These are phyloP conservation scores for Amorpha juglandis DNA, from an alignment of 2,888 invertebrate species.

Conservation along the genomic window DNA sequence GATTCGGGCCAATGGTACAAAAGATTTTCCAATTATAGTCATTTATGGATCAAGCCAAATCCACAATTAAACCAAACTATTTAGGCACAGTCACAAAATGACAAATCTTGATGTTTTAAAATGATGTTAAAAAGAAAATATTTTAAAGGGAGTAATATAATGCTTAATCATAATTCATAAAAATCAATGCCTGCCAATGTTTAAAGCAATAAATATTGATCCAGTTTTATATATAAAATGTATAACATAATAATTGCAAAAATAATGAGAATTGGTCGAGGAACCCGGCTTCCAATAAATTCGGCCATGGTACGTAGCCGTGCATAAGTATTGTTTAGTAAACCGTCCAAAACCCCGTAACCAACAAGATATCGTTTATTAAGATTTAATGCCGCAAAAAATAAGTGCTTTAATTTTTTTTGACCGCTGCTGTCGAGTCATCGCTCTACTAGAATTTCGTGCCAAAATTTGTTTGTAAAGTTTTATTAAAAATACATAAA, in stretches of 20 bases:
- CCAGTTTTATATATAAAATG: neutral
- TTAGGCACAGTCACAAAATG: too few species aligned
- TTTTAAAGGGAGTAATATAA: too few species aligned
- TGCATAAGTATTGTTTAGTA: conserved; percentile 16
- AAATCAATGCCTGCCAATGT: too few species aligned
- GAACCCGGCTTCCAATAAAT: neutral
- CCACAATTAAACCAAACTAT: too few species aligned
- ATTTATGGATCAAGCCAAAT: too few species aligned
- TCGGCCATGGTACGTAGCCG: neutral
- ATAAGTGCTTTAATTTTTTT: neutral
- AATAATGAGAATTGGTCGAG: neutral
- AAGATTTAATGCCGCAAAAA: conserved; percentile 19
- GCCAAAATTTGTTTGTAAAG: too few species aligned
- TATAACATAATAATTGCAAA: neutral
- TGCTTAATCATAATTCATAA: too few species aligned
- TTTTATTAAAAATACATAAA: too few species aligned
- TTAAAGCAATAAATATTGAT: neutral
- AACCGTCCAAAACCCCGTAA: neutral
- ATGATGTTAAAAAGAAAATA: too few species aligned
- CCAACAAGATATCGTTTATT: conserved; percentile 13
- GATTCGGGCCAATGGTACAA: too few species aligned
- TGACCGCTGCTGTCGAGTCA: neutral
- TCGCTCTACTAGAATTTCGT: neutral
- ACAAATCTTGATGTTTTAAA: too few species aligned
- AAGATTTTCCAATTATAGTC: too few species aligned